These are phyloP conservation scores for Clusia tigrina DNA, from an alignment of 2,888 invertebrate genomes.

Conservation along the genomic window DNA sequence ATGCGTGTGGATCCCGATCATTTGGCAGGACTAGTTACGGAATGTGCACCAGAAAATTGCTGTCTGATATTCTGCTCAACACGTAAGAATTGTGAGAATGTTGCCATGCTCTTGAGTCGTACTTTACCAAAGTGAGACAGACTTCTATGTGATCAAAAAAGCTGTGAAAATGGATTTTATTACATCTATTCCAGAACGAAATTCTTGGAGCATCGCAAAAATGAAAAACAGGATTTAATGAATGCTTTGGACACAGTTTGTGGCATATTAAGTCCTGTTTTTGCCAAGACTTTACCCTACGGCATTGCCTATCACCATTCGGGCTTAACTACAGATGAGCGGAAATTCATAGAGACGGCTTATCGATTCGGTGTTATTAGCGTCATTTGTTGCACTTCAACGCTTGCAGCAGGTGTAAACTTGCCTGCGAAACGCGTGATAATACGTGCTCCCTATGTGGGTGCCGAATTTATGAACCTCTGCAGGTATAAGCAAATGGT, in stretches of 20 bases:
- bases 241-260: slow-evolving; percentile 73
- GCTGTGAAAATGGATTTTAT: not conserved
- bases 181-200: slow-evolving; percentile 60
- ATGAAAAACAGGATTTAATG: slow-evolving; percentile 71
- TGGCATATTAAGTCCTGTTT: slow-evolving; percentile 71
- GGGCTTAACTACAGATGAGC: slow-evolving; percentile 87
- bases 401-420: slow-evolving; percentile 97
- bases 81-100: slow-evolving; percentile 91
- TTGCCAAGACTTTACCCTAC: slow-evolving; percentile 74
- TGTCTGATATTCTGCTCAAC: slow-evolving; percentile 94
- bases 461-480: slow-evolving; percentile 75
- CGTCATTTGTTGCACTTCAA: slow-evolving; percentile 94
- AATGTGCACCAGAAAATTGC: slow-evolving; percentile 80
- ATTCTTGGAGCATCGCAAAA: slow-evolving; percentile 67
- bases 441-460: slow-evolving; percentile 84
- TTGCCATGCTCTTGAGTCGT: slow-evolving; percentile 78
- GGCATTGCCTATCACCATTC: slow-evolving; percentile 96
- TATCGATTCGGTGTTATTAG: slow-evolving; percentile 84
- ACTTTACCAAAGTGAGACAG: slow-evolving; percentile 64
- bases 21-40: slow-evolving; percentile 80
- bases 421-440: slow-evolving; percentile 91
- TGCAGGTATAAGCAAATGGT: slow-evolving; percentile 95
- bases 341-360: slow-evolving; percentile 83
- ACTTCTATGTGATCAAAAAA: not conserved
- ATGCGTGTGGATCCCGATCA: slow-evolving; percentile 78